Conservation (phyloP, 2,888 invertebrate species). For the Anorthoa munda region DNA sequence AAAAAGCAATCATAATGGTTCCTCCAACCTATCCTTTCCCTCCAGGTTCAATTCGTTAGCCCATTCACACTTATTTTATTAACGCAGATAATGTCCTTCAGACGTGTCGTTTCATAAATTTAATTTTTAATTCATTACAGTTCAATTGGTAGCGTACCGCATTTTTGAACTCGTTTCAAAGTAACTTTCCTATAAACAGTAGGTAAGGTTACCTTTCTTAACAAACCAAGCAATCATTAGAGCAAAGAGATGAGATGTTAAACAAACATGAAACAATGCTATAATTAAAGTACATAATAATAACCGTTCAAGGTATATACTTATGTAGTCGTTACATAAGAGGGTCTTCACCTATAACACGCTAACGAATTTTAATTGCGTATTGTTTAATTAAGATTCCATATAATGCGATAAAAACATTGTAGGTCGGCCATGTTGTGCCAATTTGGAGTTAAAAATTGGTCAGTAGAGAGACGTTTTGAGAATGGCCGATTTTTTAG, state of each 20-base stretch:
- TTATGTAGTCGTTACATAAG: slow-evolving; percentile 12
- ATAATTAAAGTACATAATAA: slow-evolving; percentile 2
- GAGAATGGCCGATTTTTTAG: slow-evolving; percentile 34
- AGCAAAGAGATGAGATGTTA: background rate
- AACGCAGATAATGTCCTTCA: slow-evolving; percentile 1
- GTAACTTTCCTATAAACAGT: background rate
- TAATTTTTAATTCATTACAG: background rate
- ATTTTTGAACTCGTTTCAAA: slow-evolving; percentile 11
- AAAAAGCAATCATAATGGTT: background rate
- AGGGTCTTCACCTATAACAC: slow-evolving; percentile 28
- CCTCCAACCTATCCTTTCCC: too few species aligned
- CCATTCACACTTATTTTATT: background rate
- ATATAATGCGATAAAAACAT: background rate
- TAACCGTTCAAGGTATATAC: background rate
- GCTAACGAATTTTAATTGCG: slow-evolving; percentile 26
- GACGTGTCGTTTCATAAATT: background rate
- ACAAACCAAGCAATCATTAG: background rate
- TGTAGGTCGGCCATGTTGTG: slow-evolving; percentile 18
- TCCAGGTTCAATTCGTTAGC: background rate
- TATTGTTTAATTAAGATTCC: slow-evolving; percentile 29
- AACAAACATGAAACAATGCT: slow-evolving; percentile 4
- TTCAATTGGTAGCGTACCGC: background rate
- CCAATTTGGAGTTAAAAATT: slow-evolving; percentile 14
- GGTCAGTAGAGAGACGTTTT: slow-evolving; percentile 26
- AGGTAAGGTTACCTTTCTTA: background rate